Evolutionary conservation across 1,140 invertebrate species (phyloP).

Genomic region (Pygmarrhopalites habei): DNA sequence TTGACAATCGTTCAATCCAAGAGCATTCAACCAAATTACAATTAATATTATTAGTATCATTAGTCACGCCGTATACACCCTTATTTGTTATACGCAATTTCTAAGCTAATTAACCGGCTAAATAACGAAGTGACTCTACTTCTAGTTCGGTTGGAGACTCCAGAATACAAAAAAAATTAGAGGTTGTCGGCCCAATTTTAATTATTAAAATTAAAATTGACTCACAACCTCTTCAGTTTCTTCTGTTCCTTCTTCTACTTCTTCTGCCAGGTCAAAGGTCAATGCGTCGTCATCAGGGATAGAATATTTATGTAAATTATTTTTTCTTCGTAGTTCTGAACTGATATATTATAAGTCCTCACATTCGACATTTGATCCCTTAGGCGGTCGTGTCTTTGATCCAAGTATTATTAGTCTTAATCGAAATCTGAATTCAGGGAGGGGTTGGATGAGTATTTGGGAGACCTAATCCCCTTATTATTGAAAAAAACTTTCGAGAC

Average conservation of each 20-base stretch:
- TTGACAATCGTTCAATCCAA: not conserved
- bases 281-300: too few relatives aligned
- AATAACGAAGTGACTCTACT: not conserved
- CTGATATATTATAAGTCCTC: slow-evolving; percentile 6
- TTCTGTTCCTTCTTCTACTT: too few relatives aligned
- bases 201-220: too few relatives aligned
- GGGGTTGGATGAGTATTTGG: slow-evolving; percentile 36
- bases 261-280: too few relatives aligned
- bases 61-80: not conserved
- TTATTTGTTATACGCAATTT: not conserved
- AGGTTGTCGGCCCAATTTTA: too few relatives aligned
- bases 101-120: not conserved
- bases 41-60: not conserved
- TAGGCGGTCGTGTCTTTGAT: not conserved
- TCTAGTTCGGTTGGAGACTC: not conserved
- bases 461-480: slow-evolving; percentile 38
- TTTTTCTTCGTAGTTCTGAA: not conserved
- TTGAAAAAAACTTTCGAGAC: slow-evolving; percentile 42
- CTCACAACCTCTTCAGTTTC: not conserved
- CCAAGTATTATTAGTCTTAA: slow-evolving; percentile 39
- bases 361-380: not conserved
- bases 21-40: not conserved
- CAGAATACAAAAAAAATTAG: not conserved
- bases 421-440: slow-evolving; percentile 38
- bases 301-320: too few relatives aligned